Conservation (phyloP, 2,888 invertebrate genomes). For the Scaptomyza flava region DNA sequence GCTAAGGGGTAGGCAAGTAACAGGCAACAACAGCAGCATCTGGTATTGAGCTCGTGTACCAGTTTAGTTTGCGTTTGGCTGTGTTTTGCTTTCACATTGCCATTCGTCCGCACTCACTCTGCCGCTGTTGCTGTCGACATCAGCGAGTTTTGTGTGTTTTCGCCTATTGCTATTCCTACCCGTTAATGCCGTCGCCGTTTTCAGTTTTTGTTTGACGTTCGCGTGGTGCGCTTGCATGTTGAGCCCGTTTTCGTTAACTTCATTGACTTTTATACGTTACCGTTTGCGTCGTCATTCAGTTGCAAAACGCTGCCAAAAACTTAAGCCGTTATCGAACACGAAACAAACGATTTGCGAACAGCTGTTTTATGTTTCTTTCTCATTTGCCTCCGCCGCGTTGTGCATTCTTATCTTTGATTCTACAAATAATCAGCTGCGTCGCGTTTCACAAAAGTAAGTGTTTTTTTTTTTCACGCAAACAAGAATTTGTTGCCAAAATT, state of each 20-base stretch:
- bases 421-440: constrained; percentile 12
- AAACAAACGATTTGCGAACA: constrained; percentile 31
- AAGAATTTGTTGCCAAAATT: constrained; percentile 59
- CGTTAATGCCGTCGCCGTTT: constrained; percentile 55
- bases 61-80: constrained; percentile 56
- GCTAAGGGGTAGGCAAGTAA: constrained; percentile 49
- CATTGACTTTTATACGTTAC: constrained; percentile 41
- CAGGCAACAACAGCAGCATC: constrained; percentile 38
- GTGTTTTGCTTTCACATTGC: constrained; percentile 62
- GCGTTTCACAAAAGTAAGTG: constrained; percentile 24
- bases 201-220: constrained; percentile 78
- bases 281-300: constrained; percentile 25
- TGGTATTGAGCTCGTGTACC: constrained; percentile 51
- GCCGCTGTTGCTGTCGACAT: constrained; percentile 34
- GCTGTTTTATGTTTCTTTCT: constrained; percentile 28
- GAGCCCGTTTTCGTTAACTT: constrained; percentile 56
- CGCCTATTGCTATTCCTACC: constrained; percentile 46
- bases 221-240: constrained; percentile 67
- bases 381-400: constrained; percentile 30
- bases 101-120: constrained; percentile 55
- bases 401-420: constrained; percentile 16
- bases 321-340: constrained; percentile 17
- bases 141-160: constrained; percentile 42
- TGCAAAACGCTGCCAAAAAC: constrained; percentile 39
- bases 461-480: constrained; percentile 57